Evolutionary conservation across 2,113 vertebrate species (phyloP), one percentile per base, ranked within the genome.

Genomic region (Perccottus glenii): DNA sequence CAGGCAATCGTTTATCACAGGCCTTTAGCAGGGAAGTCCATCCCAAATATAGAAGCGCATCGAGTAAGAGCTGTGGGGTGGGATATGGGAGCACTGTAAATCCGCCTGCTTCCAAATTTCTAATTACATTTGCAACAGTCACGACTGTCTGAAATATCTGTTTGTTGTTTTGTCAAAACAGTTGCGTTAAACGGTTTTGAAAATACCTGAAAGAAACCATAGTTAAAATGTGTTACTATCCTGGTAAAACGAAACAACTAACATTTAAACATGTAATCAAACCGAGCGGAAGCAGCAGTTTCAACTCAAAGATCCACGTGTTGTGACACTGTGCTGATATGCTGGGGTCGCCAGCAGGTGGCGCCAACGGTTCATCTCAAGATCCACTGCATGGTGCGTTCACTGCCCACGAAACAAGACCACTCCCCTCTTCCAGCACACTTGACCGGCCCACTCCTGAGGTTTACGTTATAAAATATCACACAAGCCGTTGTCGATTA

Each of bases 101-200:
- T 94, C 87, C 90, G 93, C 87, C 89, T 85, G 88, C 94, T 94
- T 93, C 95, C 92, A 96, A 96, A 96, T 92, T 92, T 93, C 85
- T 88, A 98, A 98, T 98, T 93, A 94, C 92, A n/a, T 99, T 98
- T 99, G 98, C 93, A 92, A 93, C 95, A 93, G 93, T 95, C 93
- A 92, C 94, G 87, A 93, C 90, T 91, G 85, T 94, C 92, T 92
- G 91, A 91, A 62, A 90, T 92, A 93, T 93, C 95, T 93, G 91
- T 94, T 94, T 97, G 94, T 93, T 93, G 62, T 94, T 92, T 91
- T 42, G 45, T 60, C 11, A 53, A 14, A 35, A 12, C 27, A 36
- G 51, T 7, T 27, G 5, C 11, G 4, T 33, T 36, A 27, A 27
- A 27, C 3, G 19, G 19, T 1, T 27, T 27, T 27, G 19, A 27